Conservation (phyloP, 1,140 invertebrate genomes). For the Hyphantria cunea region DNA sequence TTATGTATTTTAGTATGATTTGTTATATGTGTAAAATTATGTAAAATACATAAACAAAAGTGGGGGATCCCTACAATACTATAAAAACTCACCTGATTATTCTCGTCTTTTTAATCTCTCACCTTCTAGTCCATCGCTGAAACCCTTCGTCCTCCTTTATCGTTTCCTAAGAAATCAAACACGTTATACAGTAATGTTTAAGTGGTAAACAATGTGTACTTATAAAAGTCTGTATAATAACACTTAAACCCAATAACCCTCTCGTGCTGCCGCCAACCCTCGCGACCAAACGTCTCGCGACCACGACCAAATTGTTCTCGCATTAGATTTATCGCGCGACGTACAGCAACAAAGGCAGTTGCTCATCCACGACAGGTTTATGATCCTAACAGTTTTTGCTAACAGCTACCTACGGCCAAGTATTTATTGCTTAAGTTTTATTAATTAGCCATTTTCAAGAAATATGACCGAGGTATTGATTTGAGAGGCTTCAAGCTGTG, state of each 20-base stretch:
- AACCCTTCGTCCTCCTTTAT: no score
- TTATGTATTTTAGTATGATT: no score
- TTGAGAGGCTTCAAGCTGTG: conserved; percentile 23
- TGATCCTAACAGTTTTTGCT: conserved; percentile 78
- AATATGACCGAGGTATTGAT: conserved; percentile 16
- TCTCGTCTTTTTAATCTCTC: no score
- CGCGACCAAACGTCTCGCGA: conserved; percentile 20
- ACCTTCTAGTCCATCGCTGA: no score
- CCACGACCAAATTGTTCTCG: conserved; percentile 61
- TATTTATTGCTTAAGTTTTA: conserved; percentile 76
- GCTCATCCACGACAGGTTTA: conserved; percentile 74
- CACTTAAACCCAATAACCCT: conserved; percentile 6
- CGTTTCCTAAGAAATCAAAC: no score
- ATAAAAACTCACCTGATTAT: no score
- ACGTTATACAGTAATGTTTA: no score
- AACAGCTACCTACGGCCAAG: conserved; percentile 58
- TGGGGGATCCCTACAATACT: no score
- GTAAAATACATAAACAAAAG: no score
- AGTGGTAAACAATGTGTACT: no score
- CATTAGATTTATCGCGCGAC: conserved; percentile 66
- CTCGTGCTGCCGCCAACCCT: not conserved
- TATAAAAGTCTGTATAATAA: not conserved
- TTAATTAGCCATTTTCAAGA: conserved; percentile 70
- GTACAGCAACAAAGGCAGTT: conserved; percentile 75
- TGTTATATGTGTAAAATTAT: no score